Base-by-base conservation (phyloP, 2,797 vertebrate genomes). In the Acipenser oxyrinchus region DNA sequence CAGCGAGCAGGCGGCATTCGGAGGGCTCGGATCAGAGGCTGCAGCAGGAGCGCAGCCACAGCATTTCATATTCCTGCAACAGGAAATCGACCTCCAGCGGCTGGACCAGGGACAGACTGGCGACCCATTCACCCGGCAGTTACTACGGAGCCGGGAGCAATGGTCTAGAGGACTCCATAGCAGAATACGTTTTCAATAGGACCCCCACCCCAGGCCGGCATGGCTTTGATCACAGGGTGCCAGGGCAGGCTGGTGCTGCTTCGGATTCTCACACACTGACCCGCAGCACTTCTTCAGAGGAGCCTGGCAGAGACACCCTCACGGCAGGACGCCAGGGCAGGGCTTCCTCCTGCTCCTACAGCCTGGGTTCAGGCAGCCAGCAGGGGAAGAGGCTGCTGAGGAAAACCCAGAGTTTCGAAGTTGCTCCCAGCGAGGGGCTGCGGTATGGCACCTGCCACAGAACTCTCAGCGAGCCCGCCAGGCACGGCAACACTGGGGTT, bases 361-460 rank as follows among this genome's bases (percentile, higher is more conserved):
- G 75, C 2, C 69, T 78, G 0, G 51, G 72, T 37, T 61, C 70
- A 0, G 65, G 66, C 49, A 72, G 76, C 48, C 81, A 68, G 0
- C 62, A 77, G 13, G 72, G 84, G 12, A 79, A 84, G 62, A 89
- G 85, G 69, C 73, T 84, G n/a, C 81, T 94, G 23, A 85, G 90
- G 12, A 97, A 97, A 72, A 91, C 93, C 1, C 92, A 92, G 48
- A 97, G 94, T 75, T 92, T 95, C 8, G 95, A 97, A 76, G 81
- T 81, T 0, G 85, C 89, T 1, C 69, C 88, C 15, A 79, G 88
- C 0, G 87, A 88, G 68, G 72, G 60, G 4, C 64, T 71, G 0
- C 85, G 86, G 49, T 84, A 82, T 6, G 77, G 85, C 3, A 71
- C 75, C 0, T 84, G 85, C 69, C 84, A 89, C 64, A 80, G 90